Conservation (phyloP, 2,113 vertebrate species). For the Manacus vitellinus region DNA sequence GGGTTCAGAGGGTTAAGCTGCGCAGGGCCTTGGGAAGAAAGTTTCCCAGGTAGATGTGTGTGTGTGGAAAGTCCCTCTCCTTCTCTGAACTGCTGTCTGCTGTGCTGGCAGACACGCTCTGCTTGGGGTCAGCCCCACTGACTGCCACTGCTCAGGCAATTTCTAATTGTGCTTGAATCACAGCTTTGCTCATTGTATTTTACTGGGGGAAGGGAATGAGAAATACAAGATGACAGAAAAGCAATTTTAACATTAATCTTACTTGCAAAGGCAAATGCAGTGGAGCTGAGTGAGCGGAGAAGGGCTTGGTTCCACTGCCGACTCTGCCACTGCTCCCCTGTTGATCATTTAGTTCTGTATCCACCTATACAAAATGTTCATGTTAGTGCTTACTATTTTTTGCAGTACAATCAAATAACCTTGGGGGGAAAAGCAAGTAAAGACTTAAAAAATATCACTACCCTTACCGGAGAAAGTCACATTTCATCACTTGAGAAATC, state of each 20-base stretch:
- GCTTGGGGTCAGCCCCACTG: background rate
- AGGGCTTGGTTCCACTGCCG: background rate
- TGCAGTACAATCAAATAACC: background rate
- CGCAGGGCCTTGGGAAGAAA: background rate
- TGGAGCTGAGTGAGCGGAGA: background rate
- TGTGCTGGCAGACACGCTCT: background rate
- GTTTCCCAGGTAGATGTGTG: rapidly evolving
- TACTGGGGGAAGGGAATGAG: background rate
- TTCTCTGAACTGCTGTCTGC: background rate
- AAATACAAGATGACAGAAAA: background rate
- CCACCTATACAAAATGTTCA: rapidly evolving
- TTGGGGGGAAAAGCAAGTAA: background rate
- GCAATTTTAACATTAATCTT: background rate
- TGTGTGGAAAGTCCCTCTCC: background rate
- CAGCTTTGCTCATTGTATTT: background rate
- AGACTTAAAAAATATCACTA: background rate
- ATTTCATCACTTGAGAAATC: background rate
- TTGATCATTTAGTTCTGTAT: background rate
- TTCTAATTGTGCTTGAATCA: background rate
- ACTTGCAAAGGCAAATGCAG: background rate
- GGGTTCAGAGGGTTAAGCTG: background rate
- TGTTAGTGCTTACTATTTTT: background rate
- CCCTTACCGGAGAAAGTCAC: rapidly evolving
- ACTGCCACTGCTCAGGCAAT: background rate
- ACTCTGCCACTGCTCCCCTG: background rate